phyloP scores from a whole-genome alignment of 37 sponge, comb jelly and placozoan genomes.

The Tethya wilhelma region DNA sequence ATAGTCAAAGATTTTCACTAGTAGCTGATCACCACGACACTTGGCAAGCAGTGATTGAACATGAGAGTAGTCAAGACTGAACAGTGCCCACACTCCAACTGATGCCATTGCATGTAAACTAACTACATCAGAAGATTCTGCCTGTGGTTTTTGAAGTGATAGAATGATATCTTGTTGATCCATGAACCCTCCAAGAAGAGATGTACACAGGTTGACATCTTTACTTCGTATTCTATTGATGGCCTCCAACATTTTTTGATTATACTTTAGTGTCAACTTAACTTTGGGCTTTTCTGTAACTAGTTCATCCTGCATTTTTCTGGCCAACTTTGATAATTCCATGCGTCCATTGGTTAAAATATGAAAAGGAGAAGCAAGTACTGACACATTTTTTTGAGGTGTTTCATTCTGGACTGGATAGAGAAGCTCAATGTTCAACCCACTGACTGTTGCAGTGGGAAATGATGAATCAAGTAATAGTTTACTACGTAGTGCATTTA shows the following conservation, averaged over 20 bases:
- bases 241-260: slow-evolving; percentile 37
- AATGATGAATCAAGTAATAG: too few species aligned
- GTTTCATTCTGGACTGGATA: slow-evolving; percentile 9
- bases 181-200: slow-evolving; percentile 76
- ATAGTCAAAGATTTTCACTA: slow-evolving; percentile 46
- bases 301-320: slow-evolving; percentile 20
- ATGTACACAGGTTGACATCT: slow-evolving; percentile 30
- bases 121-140: slow-evolving; percentile 46
- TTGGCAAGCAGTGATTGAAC: slow-evolving; percentile 28
- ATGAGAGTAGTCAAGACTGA: slow-evolving; percentile 37
- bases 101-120: slow-evolving; percentile 26
- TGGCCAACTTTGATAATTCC: slow-evolving; percentile 1
- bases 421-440: slow-evolving; percentile 22
- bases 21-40: slow-evolving; percentile 3
- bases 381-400: not conserved
- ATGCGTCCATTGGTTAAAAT: slow-evolving; percentile 18
- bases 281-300: not conserved
- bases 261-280: not conserved
- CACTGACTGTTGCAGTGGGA: too few species aligned
- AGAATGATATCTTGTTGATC: slow-evolving; percentile 60
- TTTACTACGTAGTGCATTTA: too few species aligned
- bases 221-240: slow-evolving; percentile 11
- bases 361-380: slow-evolving; percentile 5
- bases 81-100: slow-evolving; percentile 65
- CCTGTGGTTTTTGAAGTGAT: slow-evolving; percentile 32